Evolutionary conservation across 2,888 invertebrate species (phyloP), one percentile per base, ranked within the genome.

Genomic region (Macrostomum cliftonense): DNA sequence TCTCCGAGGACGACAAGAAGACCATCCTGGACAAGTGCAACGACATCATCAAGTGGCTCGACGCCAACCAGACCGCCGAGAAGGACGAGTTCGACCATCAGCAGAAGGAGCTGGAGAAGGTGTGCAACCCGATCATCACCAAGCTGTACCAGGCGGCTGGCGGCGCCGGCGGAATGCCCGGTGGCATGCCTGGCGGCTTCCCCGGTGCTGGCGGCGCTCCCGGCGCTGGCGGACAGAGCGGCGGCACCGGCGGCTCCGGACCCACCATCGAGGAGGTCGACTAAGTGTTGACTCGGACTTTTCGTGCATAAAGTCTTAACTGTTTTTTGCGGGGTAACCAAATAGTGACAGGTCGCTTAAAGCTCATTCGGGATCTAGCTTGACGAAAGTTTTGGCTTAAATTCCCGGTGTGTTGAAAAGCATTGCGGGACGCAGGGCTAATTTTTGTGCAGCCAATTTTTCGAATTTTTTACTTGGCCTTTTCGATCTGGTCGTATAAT

Each of bases 51-150:
- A 80, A 80, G 46, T 76, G 76, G 77, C 59, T 77, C 53, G 77
- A 77, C 50, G 60, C 64, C 39, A 77, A 77, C 61, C 73, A 73
- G 53, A 74, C 42, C 61, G 89, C 87, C 38, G 88, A 88, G 58
- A 87, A 87, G 72, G 87, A 88, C 64, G 88, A 89, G 72, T 88
- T 83, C 62, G 87, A 87, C 67, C 82, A 86, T 73, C 85, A 88
- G 70, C 86, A 87, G 73, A 91, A 91, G 73, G 89, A 91, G 71
- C 70, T 91, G 62, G 89, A 91, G 73, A 77, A 77, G 51, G 76
- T 88, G 44, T 89, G 87, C 78, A 87, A 83, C 72, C 89, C 89
- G 21, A 88, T 91, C 71, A 83, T 91, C 68, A 85, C 88, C 52
- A 89, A 88, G 74, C 71, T 93, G 73, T 88, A 89, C 76, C 85